Evolutionary conservation across 2,888 invertebrate genomes (phyloP).

Genomic region (Tenthredo distinguenda): DNA sequence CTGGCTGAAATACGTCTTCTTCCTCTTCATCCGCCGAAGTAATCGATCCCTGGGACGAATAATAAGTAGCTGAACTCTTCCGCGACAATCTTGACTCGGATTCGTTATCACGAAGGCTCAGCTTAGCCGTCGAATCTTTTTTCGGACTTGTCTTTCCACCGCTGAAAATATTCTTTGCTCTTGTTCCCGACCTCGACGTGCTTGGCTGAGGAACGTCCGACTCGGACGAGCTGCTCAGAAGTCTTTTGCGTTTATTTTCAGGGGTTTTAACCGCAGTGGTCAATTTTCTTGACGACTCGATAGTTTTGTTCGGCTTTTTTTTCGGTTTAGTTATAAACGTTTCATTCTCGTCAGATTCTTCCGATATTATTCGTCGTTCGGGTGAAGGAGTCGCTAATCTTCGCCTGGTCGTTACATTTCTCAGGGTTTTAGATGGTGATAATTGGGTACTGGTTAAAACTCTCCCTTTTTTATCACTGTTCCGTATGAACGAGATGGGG

Average conservation of each 20-base stretch:
- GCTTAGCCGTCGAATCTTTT: neutral
- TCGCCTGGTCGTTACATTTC: neutral
- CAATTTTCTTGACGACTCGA: neutral
- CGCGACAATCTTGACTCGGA: neutral
- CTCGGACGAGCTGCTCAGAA: neutral
- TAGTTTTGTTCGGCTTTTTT: neutral
- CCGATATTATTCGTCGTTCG: neutral
- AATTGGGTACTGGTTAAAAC: neutral
- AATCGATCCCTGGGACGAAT: neutral
- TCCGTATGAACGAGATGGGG: neutral
- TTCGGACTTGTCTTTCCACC: neutral
- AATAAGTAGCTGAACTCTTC: neutral
- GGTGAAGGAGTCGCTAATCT: neutral
- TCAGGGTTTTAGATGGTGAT: neutral
- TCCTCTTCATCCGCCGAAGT: neutral
- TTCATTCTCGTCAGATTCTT: conserved; percentile 34
- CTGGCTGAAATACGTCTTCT: neutral
- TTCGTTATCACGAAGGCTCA: neutral
- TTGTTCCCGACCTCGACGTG: neutral
- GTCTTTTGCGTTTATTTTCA: neutral
- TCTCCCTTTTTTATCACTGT: neutral
- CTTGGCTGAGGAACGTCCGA: neutral
- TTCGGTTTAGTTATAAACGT: conserved; percentile 11
- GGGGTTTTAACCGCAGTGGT: neutral
- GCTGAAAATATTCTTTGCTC: neutral